Percentiles rank a stretch among this genome's conserved stretches.
phyloP scores from a whole-genome alignment of 2,888 invertebrate species.

The Drosophila borealis region DNA sequence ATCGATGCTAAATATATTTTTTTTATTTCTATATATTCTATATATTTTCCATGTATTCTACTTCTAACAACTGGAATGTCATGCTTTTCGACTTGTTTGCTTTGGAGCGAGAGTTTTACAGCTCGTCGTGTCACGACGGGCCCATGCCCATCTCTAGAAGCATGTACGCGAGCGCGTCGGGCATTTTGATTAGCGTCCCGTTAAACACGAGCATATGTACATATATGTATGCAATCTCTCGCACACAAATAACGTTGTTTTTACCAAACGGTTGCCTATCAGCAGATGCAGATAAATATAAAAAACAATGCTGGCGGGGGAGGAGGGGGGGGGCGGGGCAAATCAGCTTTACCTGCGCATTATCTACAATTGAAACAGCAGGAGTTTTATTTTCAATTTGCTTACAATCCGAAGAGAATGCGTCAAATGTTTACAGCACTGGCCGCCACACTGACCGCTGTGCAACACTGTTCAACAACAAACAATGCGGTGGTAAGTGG shows the following conservation, averaged over 20 bases:
- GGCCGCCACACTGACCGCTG: not conserved
- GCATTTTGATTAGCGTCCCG: conserved; percentile 60
- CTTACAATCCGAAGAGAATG: too few relatives aligned
- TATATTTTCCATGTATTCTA: too few relatives aligned
- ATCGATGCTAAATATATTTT: too few relatives aligned
- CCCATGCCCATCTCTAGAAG: not conserved
- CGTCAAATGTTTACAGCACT: not conserved
- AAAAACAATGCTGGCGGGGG: conserved; percentile 21
- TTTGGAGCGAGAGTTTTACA: too few relatives aligned
- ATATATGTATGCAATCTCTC: conserved; percentile 35
- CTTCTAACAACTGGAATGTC: too few relatives aligned
- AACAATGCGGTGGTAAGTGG: too few relatives aligned
- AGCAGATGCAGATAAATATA: conserved; percentile 44
- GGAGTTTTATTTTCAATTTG: not conserved
- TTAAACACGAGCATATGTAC: conserved; percentile 1
- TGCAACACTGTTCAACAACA: not conserved
- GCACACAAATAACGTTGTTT: conserved; percentile 28
- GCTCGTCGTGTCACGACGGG: too few relatives aligned
- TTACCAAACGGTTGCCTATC: conserved; percentile 34
- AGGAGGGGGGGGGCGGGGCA: conserved; percentile 9
- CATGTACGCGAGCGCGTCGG: conserved; percentile 17
- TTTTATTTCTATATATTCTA: too few relatives aligned
- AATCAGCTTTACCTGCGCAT: conserved; percentile 1
- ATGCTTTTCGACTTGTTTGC: too few relatives aligned
- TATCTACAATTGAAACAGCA: not conserved